phyloP scores from a whole-genome alignment of 2,113 vertebrate species.

The Corythoichthys haematopterus region DNA sequence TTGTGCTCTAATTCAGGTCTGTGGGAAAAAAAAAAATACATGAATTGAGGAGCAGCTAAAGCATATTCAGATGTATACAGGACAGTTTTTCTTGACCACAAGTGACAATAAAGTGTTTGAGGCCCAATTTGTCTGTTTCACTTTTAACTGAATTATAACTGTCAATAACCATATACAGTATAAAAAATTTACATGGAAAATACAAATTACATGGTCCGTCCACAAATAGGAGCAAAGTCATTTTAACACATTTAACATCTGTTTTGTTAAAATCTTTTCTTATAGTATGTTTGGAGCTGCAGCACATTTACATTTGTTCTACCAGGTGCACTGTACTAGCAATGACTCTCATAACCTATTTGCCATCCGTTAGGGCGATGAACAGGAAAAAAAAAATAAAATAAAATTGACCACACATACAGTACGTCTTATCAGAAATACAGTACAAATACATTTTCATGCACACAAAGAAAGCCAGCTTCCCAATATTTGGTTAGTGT shows the following conservation, averaged over 20 bases:
- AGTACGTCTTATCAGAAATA: constrained; percentile 56
- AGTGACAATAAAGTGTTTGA: background rate
- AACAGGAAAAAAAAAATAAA: constrained; percentile 34
- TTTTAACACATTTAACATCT: background rate
- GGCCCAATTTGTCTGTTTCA: background rate
- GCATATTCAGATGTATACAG: constrained; percentile 27
- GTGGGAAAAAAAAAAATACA: constrained; percentile 13
- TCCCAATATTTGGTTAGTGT: constrained; percentile 69
- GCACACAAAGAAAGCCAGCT: constrained; percentile 76
- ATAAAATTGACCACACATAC: constrained; percentile 31
- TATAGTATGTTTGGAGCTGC: constrained; percentile 23
- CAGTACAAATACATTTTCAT: constrained; percentile 75
- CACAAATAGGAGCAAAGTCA: background rate
- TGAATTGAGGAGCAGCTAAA: constrained; percentile 30
- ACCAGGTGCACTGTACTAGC: constrained; percentile 18
- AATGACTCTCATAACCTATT: constrained; percentile 34
- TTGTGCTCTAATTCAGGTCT: constrained; percentile 23
- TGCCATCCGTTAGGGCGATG: constrained; percentile 49
- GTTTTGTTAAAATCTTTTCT: constrained; percentile 2
- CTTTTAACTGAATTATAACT: background rate
- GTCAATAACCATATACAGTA: background rate
- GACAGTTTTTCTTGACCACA: constrained; percentile 12
- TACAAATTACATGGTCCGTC: background rate
- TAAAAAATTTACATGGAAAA: background rate
- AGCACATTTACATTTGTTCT: constrained; percentile 39